Conservation (phyloP, 2,113 vertebrate species). For the Aegithalos caudatus region DNA sequence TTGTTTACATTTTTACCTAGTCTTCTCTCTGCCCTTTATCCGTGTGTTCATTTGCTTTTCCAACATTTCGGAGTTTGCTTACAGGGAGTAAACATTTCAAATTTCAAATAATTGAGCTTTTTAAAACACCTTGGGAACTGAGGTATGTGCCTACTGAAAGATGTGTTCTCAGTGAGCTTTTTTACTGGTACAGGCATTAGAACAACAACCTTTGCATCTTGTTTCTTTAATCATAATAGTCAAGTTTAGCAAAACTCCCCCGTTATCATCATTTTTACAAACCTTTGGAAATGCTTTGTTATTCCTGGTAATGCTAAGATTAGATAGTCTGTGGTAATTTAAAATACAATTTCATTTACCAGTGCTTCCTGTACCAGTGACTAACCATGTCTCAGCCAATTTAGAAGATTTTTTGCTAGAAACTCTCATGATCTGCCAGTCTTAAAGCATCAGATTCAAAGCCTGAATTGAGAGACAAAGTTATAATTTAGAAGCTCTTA, state of each 20-base stretch:
- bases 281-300: background rate
- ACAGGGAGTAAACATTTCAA: background rate
- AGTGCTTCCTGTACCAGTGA: background rate
- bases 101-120: background rate
- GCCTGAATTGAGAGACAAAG: background rate
- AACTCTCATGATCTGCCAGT: background rate
- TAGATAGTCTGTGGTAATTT: background rate
- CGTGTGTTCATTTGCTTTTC: background rate
- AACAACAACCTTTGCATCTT: background rate
- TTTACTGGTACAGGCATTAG: background rate
- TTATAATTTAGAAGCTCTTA: background rate
- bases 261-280: background rate
- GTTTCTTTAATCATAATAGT: background rate
- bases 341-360: background rate
- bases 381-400: background rate
- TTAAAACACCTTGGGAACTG: background rate
- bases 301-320: background rate
- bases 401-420: background rate
- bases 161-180: fast-evolving
- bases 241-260: background rate
- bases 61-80: background rate
- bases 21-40: background rate
- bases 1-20: background rate
- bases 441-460: background rate
- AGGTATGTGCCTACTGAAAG: background rate